These are phyloP conservation scores for Arctocebus calabarensis DNA, from an alignment of 2,797 vertebrate genomes.

Conservation along the genomic window DNA sequence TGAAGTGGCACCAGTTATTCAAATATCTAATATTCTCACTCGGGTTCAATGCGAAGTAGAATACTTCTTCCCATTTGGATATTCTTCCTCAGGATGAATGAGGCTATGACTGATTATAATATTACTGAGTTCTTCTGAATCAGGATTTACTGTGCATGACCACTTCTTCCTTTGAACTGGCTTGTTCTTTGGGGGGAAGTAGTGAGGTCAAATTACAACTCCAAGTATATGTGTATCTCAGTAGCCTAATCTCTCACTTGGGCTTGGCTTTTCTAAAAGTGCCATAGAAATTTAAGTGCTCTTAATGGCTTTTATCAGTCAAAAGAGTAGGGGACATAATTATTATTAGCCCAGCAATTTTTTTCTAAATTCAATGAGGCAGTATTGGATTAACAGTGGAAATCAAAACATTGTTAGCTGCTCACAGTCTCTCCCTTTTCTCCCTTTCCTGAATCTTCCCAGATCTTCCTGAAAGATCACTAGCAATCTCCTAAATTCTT, in stretches of 20 bases:
- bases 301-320: neutral
- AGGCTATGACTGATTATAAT: neutral
- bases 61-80: neutral
- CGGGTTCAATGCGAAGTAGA: neutral
- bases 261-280: neutral
- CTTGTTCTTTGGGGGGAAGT: neutral
- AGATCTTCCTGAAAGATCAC: neutral
- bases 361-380: neutral
- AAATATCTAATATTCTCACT: neutral
- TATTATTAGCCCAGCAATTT: neutral
- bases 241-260: neutral
- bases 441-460: neutral
- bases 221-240: neutral
- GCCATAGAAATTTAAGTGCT: neutral
- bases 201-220: neutral
- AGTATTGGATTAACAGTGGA: neutral
- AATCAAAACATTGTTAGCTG: neutral
- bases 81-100: neutral
- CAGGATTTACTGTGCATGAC: neutral
- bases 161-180: neutral
- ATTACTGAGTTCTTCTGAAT: neutral
- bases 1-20: neutral
- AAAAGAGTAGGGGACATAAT: neutral
- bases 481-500: neutral
- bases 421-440: neutral